A percentile compares a stretch with the other conserved stretches of the same genome.
phyloP scores from a whole-genome alignment of 2,113 vertebrate genomes.

The Tonatia bakeri region DNA sequence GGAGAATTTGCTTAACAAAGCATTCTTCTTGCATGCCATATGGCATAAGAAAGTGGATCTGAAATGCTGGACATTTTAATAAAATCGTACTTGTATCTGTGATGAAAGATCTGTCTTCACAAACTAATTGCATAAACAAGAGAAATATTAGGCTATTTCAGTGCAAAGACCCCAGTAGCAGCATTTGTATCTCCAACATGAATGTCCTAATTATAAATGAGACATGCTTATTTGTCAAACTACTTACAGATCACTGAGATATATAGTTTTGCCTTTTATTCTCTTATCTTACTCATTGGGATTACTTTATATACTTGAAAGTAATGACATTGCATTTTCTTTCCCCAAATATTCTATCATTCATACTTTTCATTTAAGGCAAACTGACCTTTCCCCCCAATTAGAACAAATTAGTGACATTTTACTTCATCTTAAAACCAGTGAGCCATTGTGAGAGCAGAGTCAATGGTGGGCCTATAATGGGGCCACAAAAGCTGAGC shows the following conservation, averaged over 20 bases:
- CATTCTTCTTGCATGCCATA: not conserved
- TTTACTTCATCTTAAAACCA: slow-evolving; percentile 69
- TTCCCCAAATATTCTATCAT: slow-evolving; percentile 47
- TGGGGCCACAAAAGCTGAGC: slow-evolving; percentile 50
- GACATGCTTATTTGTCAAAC: slow-evolving; percentile 44
- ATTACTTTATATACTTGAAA: slow-evolving; percentile 68
- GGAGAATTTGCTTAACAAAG: slow-evolving; percentile 4
- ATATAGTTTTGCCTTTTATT: slow-evolving; percentile 61
- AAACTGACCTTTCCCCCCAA: slow-evolving; percentile 65
- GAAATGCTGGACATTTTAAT: slow-evolving; percentile 33
- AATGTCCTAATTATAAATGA: slow-evolving; percentile 65
- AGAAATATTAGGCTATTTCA: slow-evolving; percentile 59
- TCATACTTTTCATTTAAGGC: slow-evolving; percentile 65
- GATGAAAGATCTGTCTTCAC: slow-evolving; percentile 35
- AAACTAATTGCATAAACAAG: slow-evolving; percentile 50
- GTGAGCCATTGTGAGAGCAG: slow-evolving; percentile 50
- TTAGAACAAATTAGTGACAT: slow-evolving; percentile 72
- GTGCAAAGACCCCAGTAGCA: slow-evolving; percentile 15
- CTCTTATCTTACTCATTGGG: slow-evolving; percentile 48
- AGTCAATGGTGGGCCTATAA: slow-evolving; percentile 28
- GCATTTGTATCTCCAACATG: slow-evolving; percentile 26
- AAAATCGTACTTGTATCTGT: slow-evolving; percentile 43
- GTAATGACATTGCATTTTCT: slow-evolving; percentile 54
- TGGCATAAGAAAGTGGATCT: slow-evolving; percentile 1
- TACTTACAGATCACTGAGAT: slow-evolving; percentile 41